Base-by-base conservation (phyloP, 2,888 invertebrate species). In the Tachina grossa region DNA sequence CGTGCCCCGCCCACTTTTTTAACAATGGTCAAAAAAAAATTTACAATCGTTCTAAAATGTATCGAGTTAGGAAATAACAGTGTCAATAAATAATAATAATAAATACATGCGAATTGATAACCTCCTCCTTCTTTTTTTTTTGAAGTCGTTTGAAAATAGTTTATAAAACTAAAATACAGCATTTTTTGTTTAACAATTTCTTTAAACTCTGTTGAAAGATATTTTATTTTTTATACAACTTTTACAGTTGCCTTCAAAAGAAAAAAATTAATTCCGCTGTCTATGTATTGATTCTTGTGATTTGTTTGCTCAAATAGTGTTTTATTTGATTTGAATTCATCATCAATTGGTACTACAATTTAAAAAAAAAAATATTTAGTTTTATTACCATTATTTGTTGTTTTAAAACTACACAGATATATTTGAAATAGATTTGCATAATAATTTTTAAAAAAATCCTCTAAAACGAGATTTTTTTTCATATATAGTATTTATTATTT, bases 391-490 rank as follows among this genome's bases (percentile, higher is more conserved):
- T 61, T 39, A 51, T 19, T 39, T 69, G 45, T 53, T 61, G 47
- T 11, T 75, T 83, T 31, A 68, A 71, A 75, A 83, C 75, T 85
- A 85, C 85, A 85, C 85, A 76, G 47, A 74, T 59, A 85, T 76
- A 75, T 66, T 74, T 65, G 53, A 74, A 81, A 43, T 49, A 85
- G 55, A 76, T 57, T 59, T 49, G 10, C 8, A 41, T 65, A 19
- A 55, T 71, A 49, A 53, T 55, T 57, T 47, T 59, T 51, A 19
- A 51, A 59, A 69, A 85, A 85, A 85, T 83, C 83, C 82, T 85
- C 85, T 85, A 85, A 83, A 85, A 85, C 85, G 85, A 85, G 85
- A 85, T 79, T 83, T 79, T 78, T 57, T 11, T 61, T 9, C 6
- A 6, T 31, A 31, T 31, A 31, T 31, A 31, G 31, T 31, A 11